Conservation (phyloP, 2,888 invertebrate species). For the Thereva nobilitata region DNA sequence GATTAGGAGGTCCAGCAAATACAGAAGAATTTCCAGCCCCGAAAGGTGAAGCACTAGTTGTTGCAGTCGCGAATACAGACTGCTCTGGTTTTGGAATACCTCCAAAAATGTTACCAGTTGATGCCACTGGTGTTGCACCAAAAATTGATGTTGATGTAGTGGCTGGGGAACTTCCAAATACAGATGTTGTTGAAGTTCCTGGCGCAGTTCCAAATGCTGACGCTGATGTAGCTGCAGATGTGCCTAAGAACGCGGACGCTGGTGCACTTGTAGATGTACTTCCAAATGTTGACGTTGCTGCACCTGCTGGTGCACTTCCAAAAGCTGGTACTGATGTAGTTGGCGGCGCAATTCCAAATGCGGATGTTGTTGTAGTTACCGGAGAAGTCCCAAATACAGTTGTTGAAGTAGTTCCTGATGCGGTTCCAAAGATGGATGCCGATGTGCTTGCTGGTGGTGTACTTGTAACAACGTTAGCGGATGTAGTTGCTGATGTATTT, state of each 20-base stretch:
- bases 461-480: slow-evolving; percentile 1
- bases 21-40: slow-evolving; percentile 1
- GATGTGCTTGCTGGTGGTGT: slow-evolving; percentile 12
- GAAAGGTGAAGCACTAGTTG: slow-evolving; percentile 28
- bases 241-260: slow-evolving; percentile 33
- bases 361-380: background rate
- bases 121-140: background rate
- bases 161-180: slow-evolving; percentile 19
- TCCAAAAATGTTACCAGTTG: slow-evolving; percentile 48
- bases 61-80: slow-evolving; percentile 47
- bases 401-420: slow-evolving; percentile 26
- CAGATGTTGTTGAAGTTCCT: slow-evolving; percentile 31
- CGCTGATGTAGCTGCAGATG: slow-evolving; percentile 1
- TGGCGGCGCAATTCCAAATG: background rate
- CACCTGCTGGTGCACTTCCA: background rate
- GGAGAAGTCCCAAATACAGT: background rate
- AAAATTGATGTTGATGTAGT: slow-evolving; percentile 35
- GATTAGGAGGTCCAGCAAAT: slow-evolving; percentile 7
- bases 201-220: slow-evolving; percentile 35
- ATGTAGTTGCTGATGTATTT: background rate
- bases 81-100: slow-evolving; percentile 53
- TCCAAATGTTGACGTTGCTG: slow-evolving; percentile 1
- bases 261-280: slow-evolving; percentile 14
- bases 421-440: background rate
- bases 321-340: background rate